Evolutionary conservation across 2,888 invertebrate genomes (phyloP).

Genomic region (Plagodis dolabraria): DNA sequence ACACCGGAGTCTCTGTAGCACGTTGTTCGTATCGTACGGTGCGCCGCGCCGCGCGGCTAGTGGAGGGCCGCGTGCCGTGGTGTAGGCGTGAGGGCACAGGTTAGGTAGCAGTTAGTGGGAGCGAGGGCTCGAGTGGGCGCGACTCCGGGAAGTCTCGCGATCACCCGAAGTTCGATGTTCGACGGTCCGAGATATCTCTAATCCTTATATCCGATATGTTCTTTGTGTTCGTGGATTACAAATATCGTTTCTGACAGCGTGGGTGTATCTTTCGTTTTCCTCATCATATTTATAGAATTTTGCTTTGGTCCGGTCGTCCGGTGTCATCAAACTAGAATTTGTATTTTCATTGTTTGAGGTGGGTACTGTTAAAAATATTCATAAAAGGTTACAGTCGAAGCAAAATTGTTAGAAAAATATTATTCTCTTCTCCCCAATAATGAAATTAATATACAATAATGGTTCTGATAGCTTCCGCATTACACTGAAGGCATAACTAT

Average conservation of each 20-base stretch:
- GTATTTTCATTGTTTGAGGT: too few relatives aligned
- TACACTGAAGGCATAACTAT: background rate
- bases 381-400: too few relatives aligned
- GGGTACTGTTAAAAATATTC: too few relatives aligned
- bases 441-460: too few relatives aligned
- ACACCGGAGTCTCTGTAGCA: too few relatives aligned
- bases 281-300: too few relatives aligned
- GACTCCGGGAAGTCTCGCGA: conserved; percentile 26
- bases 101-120: background rate
- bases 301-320: too few relatives aligned
- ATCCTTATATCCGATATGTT: conserved; percentile 5
- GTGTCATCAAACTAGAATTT: too few relatives aligned
- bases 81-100: conserved; percentile 3
- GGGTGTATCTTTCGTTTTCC: conserved; percentile 7
- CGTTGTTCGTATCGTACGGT: background rate
- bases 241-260: conserved; percentile 6
- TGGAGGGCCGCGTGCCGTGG: background rate
- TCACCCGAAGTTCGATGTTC: background rate
- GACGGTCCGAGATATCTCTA: background rate
- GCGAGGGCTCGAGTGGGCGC: conserved; percentile 5
- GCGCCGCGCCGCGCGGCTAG: background rate
- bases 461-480: too few relatives aligned
- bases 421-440: too few relatives aligned
- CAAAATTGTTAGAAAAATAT: too few relatives aligned
- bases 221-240: conserved; percentile 12